Evolutionary conservation across 2,888 invertebrate genomes (phyloP), one percentile per base, ranked within the genome.

Genomic region (Drosophila falleni): DNA sequence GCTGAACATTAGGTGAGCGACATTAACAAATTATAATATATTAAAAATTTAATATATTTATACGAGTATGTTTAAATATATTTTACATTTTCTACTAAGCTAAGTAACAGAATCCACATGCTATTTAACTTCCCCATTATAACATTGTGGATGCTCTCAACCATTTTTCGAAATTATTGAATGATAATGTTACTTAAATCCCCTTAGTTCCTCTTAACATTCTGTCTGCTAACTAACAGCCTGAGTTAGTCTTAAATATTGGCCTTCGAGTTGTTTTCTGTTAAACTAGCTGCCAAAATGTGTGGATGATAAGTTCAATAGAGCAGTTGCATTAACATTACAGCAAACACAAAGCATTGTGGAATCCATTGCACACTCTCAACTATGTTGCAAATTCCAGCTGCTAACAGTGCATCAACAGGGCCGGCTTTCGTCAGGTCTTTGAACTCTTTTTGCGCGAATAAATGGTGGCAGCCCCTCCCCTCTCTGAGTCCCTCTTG

Each of bases 351-450:
- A 11, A 37, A 4, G 5, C 19, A n/a, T 31, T 55, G 42, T 33
- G 55, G 42, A 44, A 16, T 19, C 54, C 29, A 13, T 54, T 29
- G 11, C 26, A 37, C 10, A 16, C 29, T 31, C 11, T 41, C 23
- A 31, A 41, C 54, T 41, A 31, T 44, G 5, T 56, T 47, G 58
- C 58, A 37, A 46, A 31, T 68, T 35, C 46, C 31, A 41, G 23
- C n/a, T 19, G 15, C 11, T 33, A 35, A 23, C 35, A 33, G 19
- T 19, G 13, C 13, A 9, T 44, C 44, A 46, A 55, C 80, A 78
- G 61, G 53, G 50, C 80, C 71, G 80, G 76, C 77, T 59, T 80
- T 53, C 44, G 26, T 26, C 29, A 60, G 78, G 72, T 80, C 81
- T 78, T 72, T 78, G 78, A 78, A 80, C 78, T 58, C 23, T 16